Evolutionary conservation across 92 coral and sea anemone species (phyloP).

Genomic region (Parazoanthus swiftii): DNA sequence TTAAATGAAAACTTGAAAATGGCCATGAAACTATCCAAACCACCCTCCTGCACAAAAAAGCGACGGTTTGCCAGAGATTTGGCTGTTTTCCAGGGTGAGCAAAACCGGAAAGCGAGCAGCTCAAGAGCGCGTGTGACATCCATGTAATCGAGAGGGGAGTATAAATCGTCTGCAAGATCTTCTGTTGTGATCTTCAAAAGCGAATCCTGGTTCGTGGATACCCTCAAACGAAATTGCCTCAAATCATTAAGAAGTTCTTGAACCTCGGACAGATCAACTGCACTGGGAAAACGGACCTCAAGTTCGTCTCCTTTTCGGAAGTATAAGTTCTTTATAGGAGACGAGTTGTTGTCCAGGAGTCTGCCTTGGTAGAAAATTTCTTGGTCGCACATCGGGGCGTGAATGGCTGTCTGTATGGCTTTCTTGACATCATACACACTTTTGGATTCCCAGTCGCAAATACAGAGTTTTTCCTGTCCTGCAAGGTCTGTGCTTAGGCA

Average conservation of each 20-base stretch:
- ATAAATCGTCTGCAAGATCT: not conserved
- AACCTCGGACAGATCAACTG: slow-evolving; percentile 57
- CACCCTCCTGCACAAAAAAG: slow-evolving; percentile 83
- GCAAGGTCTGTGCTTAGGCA: slow-evolving; percentile 17
- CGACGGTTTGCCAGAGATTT: slow-evolving; percentile 67
- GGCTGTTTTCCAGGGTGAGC: slow-evolving; percentile 69
- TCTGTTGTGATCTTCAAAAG: not conserved
- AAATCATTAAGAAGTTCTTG: slow-evolving; percentile 41
- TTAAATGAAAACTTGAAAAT: slow-evolving; percentile 54
- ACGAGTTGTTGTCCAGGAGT: slow-evolving; percentile 46
- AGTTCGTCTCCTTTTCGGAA: slow-evolving; percentile 68
- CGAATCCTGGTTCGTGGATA: slow-evolving; percentile 16
- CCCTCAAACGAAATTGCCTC: slow-evolving; percentile 38
- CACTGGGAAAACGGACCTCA: slow-evolving; percentile 50
- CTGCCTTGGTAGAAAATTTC: slow-evolving; percentile 57
- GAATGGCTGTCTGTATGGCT: slow-evolving; percentile 52
- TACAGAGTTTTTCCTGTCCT: slow-evolving; percentile 30
- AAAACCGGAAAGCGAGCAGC: slow-evolving; percentile 20
- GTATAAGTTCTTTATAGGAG: slow-evolving; percentile 55
- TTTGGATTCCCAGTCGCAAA: slow-evolving; percentile 26
- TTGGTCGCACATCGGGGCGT: slow-evolving; percentile 77
- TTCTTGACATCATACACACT: slow-evolving; percentile 49
- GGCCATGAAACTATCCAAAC: slow-evolving; percentile 65
- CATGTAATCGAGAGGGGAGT: not conserved
- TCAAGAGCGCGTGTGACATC: slow-evolving; percentile 18